These are phyloP conservation scores for Dendrocincla tyrannina DNA, from an alignment of 2,797 vertebrate genomes.

Conservation along the genomic window DNA sequence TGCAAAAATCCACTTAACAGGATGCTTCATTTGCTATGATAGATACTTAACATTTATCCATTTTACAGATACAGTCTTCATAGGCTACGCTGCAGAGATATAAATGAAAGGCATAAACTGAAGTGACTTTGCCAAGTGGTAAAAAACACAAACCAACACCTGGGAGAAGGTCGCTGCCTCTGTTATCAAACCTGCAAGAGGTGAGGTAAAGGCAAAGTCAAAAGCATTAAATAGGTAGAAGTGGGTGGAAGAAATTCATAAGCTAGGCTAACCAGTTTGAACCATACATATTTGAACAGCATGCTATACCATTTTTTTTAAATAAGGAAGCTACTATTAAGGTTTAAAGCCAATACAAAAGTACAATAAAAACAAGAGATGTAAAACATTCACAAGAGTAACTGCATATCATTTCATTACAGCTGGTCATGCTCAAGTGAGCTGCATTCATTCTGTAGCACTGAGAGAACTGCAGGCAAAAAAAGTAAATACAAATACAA, in stretches of 20 bases:
- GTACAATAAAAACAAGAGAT: background rate
- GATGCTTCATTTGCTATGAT: background rate
- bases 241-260: background rate
- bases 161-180: background rate
- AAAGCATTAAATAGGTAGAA: background rate
- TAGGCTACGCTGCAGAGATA: background rate
- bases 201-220: background rate
- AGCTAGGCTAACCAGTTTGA: slow-evolving; percentile 6
- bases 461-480: background rate
- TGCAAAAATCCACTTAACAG: background rate
- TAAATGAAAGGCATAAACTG: background rate
- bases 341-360: background rate
- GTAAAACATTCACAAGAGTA: background rate
- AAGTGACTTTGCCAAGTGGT: background rate
- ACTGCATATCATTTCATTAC: background rate
- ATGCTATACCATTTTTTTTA: background rate
- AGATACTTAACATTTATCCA: background rate
- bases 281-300: background rate
- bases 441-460: background rate
- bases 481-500: background rate
- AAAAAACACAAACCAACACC: background rate
- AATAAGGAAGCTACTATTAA: background rate
- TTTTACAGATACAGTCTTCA: background rate
- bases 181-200: background rate
- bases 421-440: background rate